Evolutionary conservation across 2,113 vertebrate species (phyloP), one percentile per base, ranked within the genome.

Genomic region (Mesembrinibis cayennensis): DNA sequence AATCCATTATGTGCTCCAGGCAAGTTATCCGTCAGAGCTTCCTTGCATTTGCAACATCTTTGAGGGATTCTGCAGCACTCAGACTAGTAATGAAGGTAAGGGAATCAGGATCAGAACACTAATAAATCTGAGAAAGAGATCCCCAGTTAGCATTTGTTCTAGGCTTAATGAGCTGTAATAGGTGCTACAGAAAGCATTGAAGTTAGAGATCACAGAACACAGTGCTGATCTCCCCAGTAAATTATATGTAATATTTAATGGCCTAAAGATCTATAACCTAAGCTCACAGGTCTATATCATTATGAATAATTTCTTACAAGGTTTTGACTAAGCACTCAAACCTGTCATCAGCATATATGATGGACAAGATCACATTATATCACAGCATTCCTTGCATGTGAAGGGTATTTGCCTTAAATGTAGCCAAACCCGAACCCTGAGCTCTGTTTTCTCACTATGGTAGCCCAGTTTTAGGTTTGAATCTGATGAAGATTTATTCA

Each of bases 131-230:
- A 74, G 73, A 89, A 62, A 70, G 2, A 85, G 9, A 49, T 32
- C 19, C 17, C 21, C 32, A 36, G 7, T 45, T 53, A 69, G 9
- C 34, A 10, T 59, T 85, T 79, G 22, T 62, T 76, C 16, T 45
- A 55, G 42, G 30, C 29, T 53, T 80, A 47, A 42, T n/a, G 40
- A 87, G 42, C 16, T 6, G 7, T 30, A 69, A 49, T 18, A 66
- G 19, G 27, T 1, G 0, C 27, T 45, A 25, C 21, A 78, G 69
- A 56, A 72, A 73, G 3, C 4, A 4, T 0, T 42, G 34, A 70
- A 69, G 22, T 40, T 62, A 52, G 53, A 81, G 19, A 91, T 32
- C 19, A 10, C 34, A 82, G 42, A 78, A 62, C 20, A 66, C 6
- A 74, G 42, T 0, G 0, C 13, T 82, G 69, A 89, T 16, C 13